These are phyloP conservation scores for Lamprologus ornatipinnis DNA, from an alignment of 2,113 vertebrate species.

Conservation along the genomic window DNA sequence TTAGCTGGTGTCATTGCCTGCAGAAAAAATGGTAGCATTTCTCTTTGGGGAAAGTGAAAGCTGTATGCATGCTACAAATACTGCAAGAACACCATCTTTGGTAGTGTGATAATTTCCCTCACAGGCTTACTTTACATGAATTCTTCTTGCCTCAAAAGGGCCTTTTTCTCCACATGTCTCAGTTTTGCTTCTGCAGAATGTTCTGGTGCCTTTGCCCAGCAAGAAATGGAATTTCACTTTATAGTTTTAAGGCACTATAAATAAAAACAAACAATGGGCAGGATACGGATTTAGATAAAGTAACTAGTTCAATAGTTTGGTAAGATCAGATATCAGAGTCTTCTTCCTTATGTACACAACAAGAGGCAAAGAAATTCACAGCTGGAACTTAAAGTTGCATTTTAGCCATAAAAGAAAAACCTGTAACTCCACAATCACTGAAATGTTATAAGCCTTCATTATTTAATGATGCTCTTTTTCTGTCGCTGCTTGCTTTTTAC, in stretches of 20 bases:
- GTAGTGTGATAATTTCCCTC: background rate
- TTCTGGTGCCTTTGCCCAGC: background rate
- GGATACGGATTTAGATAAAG: background rate
- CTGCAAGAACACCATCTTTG: background rate
- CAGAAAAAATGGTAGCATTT: background rate
- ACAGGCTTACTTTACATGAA: background rate
- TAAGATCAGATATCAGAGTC: background rate
- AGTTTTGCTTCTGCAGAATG: background rate
- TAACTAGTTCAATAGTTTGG: background rate
- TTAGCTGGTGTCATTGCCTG: background rate
- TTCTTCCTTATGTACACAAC: background rate
- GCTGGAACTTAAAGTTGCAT: background rate
- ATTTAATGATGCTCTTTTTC: background rate
- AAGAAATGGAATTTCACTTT: background rate
- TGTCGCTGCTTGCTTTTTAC: background rate
- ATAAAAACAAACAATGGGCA: background rate
- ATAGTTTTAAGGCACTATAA: background rate
- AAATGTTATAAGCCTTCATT: background rate
- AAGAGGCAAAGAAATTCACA: accelerated
- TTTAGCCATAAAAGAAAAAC: background rate
- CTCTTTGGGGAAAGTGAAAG: accelerated
- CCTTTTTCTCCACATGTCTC: background rate
- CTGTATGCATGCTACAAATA: background rate
- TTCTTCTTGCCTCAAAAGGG: background rate
- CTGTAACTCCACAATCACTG: background rate